Conservation (phyloP, 2,888 invertebrate genomes). For the Heteropelma amictum region DNA sequence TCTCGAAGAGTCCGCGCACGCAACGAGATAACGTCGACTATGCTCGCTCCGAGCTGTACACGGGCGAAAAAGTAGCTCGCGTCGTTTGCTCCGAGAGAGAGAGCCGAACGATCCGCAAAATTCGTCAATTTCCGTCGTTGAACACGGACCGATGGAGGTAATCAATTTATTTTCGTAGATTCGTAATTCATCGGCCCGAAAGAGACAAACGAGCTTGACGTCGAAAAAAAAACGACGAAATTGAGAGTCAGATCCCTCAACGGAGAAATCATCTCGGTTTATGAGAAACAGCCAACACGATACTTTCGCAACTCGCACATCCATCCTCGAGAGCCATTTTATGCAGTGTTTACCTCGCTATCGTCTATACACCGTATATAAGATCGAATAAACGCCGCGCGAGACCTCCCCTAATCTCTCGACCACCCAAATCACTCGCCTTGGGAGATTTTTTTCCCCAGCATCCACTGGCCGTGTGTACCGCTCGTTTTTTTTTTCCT, state of each 20-base stretch:
- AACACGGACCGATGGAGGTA: background rate
- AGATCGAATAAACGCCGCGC: slow-evolving; percentile 28
- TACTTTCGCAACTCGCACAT: background rate
- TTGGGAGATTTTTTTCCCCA: slow-evolving; percentile 46
- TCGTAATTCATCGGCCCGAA: slow-evolving; percentile 44
- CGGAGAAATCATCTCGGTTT: background rate
- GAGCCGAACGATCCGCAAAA: background rate
- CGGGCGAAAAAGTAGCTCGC: background rate
- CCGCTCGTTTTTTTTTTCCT: background rate
- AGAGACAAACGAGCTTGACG: slow-evolving; percentile 28
- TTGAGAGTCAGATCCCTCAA: background rate
- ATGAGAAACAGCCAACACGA: background rate
- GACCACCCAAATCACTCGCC: slow-evolving; percentile 57
- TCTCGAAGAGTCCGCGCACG: background rate
- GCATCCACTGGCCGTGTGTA: no score
- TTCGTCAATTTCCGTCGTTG: background rate
- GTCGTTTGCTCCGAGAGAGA: background rate
- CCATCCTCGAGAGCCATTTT: slow-evolving; percentile 16
- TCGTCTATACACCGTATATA: slow-evolving; percentile 21
- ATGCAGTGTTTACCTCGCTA: slow-evolving; percentile 46
- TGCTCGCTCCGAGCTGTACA: no score
- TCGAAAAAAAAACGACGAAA: background rate
- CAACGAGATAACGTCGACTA: background rate
- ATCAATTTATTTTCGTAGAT: background rate
- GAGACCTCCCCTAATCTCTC: slow-evolving; percentile 56